These are phyloP conservation scores for Corythoichthys intestinalis DNA, from an alignment of 2,113 vertebrate species.

Conservation along the genomic window DNA sequence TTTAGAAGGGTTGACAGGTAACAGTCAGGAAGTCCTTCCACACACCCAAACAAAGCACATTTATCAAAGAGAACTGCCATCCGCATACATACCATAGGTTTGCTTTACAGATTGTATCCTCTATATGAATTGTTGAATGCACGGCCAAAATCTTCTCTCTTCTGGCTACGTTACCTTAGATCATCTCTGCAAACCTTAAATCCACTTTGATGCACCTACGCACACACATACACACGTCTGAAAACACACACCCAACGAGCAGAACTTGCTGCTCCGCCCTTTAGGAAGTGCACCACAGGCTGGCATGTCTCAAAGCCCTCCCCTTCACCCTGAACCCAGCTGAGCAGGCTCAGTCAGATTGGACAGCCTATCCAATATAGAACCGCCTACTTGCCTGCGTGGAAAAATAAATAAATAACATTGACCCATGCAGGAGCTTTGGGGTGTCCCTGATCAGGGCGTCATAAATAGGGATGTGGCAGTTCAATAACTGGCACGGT, in stretches of 20 bases:
- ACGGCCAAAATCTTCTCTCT: constrained; percentile 18
- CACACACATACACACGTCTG: constrained; percentile 28
- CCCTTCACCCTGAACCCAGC: constrained; percentile 29
- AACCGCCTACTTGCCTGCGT: constrained; percentile 44
- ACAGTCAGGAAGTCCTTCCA: constrained; percentile 44
- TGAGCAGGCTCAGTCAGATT: constrained; percentile 49
- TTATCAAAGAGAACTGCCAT: constrained; percentile 27
- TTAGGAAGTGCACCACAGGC: constrained; percentile 33
- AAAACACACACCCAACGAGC: constrained; percentile 25
- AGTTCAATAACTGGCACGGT: constrained; percentile 6
- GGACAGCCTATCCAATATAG: constrained; percentile 31
- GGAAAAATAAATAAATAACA: constrained; percentile 53
- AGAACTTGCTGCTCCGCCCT: constrained; percentile 58
- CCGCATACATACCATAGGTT: constrained; percentile 66
- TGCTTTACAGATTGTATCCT: constrained; percentile 43
- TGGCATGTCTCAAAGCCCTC: constrained; percentile 39
- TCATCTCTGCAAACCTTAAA: constrained; percentile 14
- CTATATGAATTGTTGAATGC: constrained; percentile 19
- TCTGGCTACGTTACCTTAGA: constrained; percentile 29
- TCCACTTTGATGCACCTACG: constrained; percentile 11
- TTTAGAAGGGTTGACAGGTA: background rate
- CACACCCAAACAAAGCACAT: constrained; percentile 12
- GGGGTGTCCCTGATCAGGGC: constrained; percentile 8
- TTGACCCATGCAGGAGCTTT: constrained; percentile 10
- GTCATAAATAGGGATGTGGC: constrained; percentile 4